Evolutionary conservation across 1,140 invertebrate genomes (phyloP).

Genomic region (Pseudomyrmex flavicornis): DNA sequence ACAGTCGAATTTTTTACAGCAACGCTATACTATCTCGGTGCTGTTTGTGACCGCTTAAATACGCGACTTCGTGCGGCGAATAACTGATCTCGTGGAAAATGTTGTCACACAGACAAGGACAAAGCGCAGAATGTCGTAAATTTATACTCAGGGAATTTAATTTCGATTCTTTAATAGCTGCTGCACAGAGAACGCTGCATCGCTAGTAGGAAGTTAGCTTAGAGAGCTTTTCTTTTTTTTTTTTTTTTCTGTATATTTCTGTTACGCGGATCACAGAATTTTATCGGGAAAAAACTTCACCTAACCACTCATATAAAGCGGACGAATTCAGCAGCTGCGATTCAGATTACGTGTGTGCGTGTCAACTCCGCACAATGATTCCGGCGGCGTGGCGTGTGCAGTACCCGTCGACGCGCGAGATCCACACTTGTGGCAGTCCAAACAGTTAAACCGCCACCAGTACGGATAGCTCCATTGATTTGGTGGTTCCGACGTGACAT

Average conservation of each 20-base stretch:
- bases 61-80: constrained; percentile 50
- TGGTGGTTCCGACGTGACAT: constrained; percentile 61
- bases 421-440: constrained; percentile 63
- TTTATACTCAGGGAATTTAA: constrained; percentile 42
- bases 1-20: constrained; percentile 43
- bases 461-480: constrained; percentile 66
- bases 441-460: constrained; percentile 66
- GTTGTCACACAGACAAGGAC: not conserved
- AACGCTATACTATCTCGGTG: constrained; percentile 1
- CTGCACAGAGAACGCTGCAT: not conserved
- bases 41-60: constrained; percentile 54
- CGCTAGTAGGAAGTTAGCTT: not conserved
- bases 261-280: too few relatives aligned
- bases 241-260: too few relatives aligned
- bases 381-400: not conserved
- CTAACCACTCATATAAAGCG: not conserved
- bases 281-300: not conserved
- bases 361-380: constrained; percentile 11
- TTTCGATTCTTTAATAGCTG: constrained; percentile 34
- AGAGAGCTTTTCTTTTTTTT: not conserved
- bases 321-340: not conserved
- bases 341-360: not conserved
- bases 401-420: constrained; percentile 12
- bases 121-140: not conserved
- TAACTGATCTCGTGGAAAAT: constrained; percentile 48